These are phyloP conservation scores for Ametastegia equiseti DNA, from an alignment of 2,888 invertebrate genomes.

Conservation along the genomic window DNA sequence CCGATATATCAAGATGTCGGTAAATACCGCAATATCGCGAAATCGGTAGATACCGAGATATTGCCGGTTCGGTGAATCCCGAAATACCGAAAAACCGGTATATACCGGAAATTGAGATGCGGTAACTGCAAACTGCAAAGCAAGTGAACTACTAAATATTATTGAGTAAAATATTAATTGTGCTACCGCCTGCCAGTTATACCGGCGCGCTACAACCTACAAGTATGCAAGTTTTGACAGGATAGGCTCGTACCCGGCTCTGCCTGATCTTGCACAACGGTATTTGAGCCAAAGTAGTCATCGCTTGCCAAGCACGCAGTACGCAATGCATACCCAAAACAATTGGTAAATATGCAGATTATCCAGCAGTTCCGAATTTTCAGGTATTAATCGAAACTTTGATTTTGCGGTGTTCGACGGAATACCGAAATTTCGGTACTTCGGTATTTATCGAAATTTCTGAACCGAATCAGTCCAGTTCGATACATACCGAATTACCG, in stretches of 20 bases:
- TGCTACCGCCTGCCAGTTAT: no score
- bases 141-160: neutral
- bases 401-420: neutral
- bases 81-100: neutral
- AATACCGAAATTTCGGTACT: neutral
- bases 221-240: no score
- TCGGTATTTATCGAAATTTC: neutral
- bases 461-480: no score
- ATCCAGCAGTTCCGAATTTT: neutral
- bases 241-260: no score
- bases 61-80: neutral
- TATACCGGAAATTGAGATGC: neutral
- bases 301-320: no score
- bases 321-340: no score
- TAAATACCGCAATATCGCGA: neutral
- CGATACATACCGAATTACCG: no score
- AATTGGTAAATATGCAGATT: neutral
- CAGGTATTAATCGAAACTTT: neutral
- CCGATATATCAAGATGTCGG: neutral
- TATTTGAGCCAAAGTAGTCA: no score
- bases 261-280: no score
- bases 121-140: neutral
- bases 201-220: no score
- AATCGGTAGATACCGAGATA: constrained; percentile 8
- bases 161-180: neutral